A percentile compares a stretch with the other conserved stretches of the same genome.
Conservation (phyloP, 2,113 vertebrate genomes). For the Oplegnathus fasciatus region DNA sequence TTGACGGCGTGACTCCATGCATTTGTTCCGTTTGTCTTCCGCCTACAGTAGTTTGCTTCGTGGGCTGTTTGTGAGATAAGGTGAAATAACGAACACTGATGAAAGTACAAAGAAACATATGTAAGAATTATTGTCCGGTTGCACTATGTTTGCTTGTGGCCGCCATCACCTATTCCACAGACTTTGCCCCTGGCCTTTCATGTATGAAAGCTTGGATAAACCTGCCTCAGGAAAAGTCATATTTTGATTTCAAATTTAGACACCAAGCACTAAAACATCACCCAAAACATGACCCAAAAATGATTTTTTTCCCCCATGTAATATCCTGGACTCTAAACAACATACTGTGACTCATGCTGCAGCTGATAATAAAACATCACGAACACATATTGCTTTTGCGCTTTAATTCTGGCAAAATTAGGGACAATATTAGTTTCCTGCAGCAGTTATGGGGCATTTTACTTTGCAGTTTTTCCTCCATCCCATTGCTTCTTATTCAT, state of each 20-base stretch:
- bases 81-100: neutral
- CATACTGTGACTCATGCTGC: neutral
- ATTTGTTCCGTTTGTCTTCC: constrained; percentile 49
- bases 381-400: neutral
- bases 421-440: neutral
- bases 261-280: neutral
- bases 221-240: neutral
- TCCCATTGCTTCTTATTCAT: neutral
- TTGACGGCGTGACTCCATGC: neutral
- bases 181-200: neutral
- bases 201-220: neutral
- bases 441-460: neutral
- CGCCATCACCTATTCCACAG: neutral
- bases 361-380: constrained; percentile 18
- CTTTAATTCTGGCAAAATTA: neutral
- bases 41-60: constrained; percentile 18
- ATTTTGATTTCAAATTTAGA: constrained; percentile 10
- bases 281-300: neutral
- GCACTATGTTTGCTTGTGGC: neutral
- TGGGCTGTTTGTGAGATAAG: constrained; percentile 19
- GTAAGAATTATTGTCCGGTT: constrained; percentile 1
- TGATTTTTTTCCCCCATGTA: neutral
- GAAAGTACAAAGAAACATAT: constrained; percentile 21
- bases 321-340: neutral
- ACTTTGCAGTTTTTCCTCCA: neutral